phyloP scores from a whole-genome alignment of 2,797 vertebrate species.

The Astyanax mexicanus region DNA sequence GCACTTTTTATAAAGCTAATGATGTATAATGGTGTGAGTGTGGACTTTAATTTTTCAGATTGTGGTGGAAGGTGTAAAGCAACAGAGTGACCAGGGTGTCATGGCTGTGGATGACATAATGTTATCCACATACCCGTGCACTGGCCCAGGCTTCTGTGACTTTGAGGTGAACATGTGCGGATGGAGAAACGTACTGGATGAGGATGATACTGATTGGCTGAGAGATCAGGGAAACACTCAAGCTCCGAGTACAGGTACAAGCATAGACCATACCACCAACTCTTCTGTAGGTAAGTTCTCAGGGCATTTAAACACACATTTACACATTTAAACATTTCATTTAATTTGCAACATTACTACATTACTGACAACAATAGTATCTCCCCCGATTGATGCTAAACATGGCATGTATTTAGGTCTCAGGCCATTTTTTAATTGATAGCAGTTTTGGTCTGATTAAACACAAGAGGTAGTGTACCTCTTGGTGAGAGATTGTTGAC shows the following conservation, averaged over 20 bases:
- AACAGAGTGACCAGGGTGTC: slow-evolving; percentile 66
- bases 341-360: no score
- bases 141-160: slow-evolving; percentile 71
- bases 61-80: slow-evolving; percentile 75
- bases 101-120: slow-evolving; percentile 80
- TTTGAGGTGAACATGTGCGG: slow-evolving; percentile 76
- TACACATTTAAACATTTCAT: no score
- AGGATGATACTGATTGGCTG: slow-evolving; percentile 77
- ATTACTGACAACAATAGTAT: no score
- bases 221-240: slow-evolving; percentile 65
- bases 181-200: slow-evolving; percentile 74
- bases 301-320: background rate
- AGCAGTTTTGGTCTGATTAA: no score
- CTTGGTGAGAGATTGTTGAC: no score
- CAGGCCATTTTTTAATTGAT: no score
- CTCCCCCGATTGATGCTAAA: no score
- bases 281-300: slow-evolving; percentile 63
- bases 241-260: slow-evolving; percentile 70
- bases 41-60: slow-evolving; percentile 65
- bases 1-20: background rate
- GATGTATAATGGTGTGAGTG: no score
- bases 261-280: slow-evolving; percentile 78
- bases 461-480: no score
- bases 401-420: no score
- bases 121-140: slow-evolving; percentile 66